Conservation (phyloP, 2,888 invertebrate genomes). For the Lycia hirtaria region DNA sequence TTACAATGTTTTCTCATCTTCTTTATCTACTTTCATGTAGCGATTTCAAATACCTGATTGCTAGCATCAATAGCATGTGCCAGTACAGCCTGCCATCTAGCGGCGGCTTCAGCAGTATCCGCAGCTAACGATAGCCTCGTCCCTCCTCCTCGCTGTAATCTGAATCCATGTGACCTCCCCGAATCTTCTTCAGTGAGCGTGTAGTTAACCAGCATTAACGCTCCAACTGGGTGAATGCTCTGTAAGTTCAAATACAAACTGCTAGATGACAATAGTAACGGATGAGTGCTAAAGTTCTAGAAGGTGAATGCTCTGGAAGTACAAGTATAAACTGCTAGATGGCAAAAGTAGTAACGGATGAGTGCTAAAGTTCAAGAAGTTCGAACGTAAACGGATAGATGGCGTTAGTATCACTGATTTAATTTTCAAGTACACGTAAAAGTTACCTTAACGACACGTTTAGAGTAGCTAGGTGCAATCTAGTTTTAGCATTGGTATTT, state of each 20-base stretch:
- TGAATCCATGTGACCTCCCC: conserved; percentile 89
- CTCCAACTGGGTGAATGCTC: conserved; percentile 96
- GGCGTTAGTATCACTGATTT: not conserved
- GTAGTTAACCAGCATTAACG: conserved; percentile 94
- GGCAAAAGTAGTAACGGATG: not conserved
- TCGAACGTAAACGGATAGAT: not conserved
- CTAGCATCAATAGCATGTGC: conserved; percentile 91
- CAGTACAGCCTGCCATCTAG: conserved; percentile 91
- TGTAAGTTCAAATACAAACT: conserved; percentile 55
- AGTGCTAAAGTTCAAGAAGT: not conserved
- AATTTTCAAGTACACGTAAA: too few relatives aligned
- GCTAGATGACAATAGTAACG: conserved; percentile 42
- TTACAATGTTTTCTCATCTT: too few relatives aligned
- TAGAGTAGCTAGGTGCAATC: conserved; percentile 3
- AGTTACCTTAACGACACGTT: not conserved
- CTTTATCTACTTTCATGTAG: too few relatives aligned
- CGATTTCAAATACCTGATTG: conserved; percentile 88
- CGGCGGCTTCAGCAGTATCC: conserved; percentile 89
- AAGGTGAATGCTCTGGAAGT: not conserved
- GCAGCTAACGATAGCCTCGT: conserved; percentile 92
- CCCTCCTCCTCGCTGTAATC: conserved; percentile 89
- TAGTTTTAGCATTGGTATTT: not conserved
- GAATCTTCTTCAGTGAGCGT: conserved; percentile 88
- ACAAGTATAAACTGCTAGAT: not conserved
- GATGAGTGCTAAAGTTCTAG: not conserved